These are phyloP conservation scores for Eueremaeus valkanovi DNA, from an alignment of 2,888 invertebrate genomes.

Conservation along the genomic window DNA sequence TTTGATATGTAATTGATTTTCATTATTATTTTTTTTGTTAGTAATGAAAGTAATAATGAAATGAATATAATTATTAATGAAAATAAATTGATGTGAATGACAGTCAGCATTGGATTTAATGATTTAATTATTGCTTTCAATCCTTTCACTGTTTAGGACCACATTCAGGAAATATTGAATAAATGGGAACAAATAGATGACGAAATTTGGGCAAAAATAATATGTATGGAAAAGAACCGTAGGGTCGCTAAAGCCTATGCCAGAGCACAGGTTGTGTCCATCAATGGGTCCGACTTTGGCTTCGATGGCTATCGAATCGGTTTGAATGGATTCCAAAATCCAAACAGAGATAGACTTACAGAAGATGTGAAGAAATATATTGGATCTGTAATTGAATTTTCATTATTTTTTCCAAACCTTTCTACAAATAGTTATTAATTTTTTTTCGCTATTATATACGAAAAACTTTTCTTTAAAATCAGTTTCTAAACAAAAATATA, in stretches of 20 bases:
- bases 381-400: conserved; percentile 67
- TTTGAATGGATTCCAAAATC: conserved; percentile 91
- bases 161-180: conserved; percentile 91
- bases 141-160: conserved; percentile 51
- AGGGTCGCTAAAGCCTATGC: conserved; percentile 97
- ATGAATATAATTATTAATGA: too few relatives aligned
- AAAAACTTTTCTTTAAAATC: too few relatives aligned
- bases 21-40: not conserved
- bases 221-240: conserved; percentile 90
- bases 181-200: conserved; percentile 97
- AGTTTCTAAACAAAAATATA: too few relatives aligned
- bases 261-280: conserved; percentile 86
- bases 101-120: not conserved
- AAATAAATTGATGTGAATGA: too few relatives aligned
- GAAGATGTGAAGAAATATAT: conserved; percentile 89
- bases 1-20: not conserved
- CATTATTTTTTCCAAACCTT: too few relatives aligned
- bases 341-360: conserved; percentile 87
- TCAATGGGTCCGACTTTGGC: conserved; percentile 91
- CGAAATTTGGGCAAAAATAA: conserved; percentile 98
- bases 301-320: conserved; percentile 98
- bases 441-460: too few relatives aligned
- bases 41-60: too few relatives aligned
- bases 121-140: not conserved
- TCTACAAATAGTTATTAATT: too few relatives aligned